Conservation (phyloP, 2,888 invertebrate genomes). For the Cremastobaeus sp. region DNA sequence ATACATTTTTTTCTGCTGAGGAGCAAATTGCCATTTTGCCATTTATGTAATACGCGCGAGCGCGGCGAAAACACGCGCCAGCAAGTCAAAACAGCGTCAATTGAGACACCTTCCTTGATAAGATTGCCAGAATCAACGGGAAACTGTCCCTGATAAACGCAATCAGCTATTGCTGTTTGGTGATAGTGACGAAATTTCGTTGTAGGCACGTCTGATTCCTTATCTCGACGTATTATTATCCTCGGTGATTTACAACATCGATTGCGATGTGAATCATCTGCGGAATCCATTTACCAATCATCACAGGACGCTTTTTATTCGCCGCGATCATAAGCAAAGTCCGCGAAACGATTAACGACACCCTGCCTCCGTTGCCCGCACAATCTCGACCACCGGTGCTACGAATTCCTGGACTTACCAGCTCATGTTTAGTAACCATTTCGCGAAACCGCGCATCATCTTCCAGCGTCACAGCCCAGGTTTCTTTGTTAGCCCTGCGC, state of each 20-base stretch:
- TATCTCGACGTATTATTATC: constrained; percentile 17
- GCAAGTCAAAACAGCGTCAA: no score
- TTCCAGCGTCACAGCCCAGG: no score
- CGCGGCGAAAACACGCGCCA: no score
- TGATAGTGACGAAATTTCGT: constrained; percentile 23
- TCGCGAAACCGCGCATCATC: constrained; percentile 13
- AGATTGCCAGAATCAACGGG: no score
- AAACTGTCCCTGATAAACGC: no score
- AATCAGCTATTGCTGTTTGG: no score
- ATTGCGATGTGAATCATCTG: constrained; percentile 16
- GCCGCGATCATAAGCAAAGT: no score
- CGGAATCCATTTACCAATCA: constrained; percentile 13
- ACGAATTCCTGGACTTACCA: background rate
- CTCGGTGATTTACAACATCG: constrained; percentile 15
- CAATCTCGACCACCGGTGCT: background rate
- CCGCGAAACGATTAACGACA: constrained; percentile 9
- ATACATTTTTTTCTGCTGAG: constrained; percentile 34
- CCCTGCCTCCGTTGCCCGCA: constrained; percentile 5
- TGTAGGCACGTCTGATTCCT: constrained; percentile 14
- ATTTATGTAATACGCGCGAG: no score
- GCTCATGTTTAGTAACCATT: background rate
- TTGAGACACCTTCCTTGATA: no score
- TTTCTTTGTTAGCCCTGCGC: no score
- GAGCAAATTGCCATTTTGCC: background rate
- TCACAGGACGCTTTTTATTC: constrained; percentile 8